Evolutionary conservation across 2,888 invertebrate species (phyloP).

Genomic region (Netelia inedita): DNA sequence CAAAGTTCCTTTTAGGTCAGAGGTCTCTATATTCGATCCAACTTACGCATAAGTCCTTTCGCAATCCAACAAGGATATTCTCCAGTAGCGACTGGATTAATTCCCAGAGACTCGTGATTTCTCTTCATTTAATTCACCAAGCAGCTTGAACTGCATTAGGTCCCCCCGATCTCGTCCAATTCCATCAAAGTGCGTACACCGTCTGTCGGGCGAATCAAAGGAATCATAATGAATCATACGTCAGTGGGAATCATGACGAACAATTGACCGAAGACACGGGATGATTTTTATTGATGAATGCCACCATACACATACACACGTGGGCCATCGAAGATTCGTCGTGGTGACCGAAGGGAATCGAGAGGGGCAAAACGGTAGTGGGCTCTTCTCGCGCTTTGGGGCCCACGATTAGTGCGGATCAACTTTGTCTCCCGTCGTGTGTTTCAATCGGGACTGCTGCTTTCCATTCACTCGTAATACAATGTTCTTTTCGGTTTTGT

Average conservation of each 20-base stretch:
- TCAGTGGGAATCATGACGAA: conserved; percentile 14
- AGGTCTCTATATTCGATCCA: too few relatives aligned
- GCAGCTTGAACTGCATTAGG: neutral
- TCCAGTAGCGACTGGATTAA: too few relatives aligned
- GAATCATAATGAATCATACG: conserved; percentile 41
- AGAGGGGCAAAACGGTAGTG: conserved; percentile 47
- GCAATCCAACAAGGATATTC: too few relatives aligned
- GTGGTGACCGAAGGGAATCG: conserved; percentile 13
- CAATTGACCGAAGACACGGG: conserved; percentile 21
- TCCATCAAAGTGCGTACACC: neutral
- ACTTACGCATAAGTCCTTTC: too few relatives aligned
- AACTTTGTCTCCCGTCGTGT: conserved; percentile 67
- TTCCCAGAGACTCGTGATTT: neutral
- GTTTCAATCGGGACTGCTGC: conserved; percentile 5
- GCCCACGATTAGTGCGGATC: neutral
- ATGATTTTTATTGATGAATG: conserved; percentile 66
- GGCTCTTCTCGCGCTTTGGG: conserved; percentile 4
- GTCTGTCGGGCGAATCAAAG: conserved; percentile 33
- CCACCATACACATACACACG: neutral
- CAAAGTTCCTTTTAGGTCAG: too few relatives aligned
- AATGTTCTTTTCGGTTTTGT: conserved; percentile 51
- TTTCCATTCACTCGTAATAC: conserved; percentile 50
- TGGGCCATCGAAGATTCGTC: conserved; percentile 27
- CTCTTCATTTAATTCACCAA: neutral
- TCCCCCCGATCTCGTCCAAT: neutral